phyloP scores from a whole-genome alignment of 2,888 invertebrate genomes.

The Tetheella fluctuosa region DNA sequence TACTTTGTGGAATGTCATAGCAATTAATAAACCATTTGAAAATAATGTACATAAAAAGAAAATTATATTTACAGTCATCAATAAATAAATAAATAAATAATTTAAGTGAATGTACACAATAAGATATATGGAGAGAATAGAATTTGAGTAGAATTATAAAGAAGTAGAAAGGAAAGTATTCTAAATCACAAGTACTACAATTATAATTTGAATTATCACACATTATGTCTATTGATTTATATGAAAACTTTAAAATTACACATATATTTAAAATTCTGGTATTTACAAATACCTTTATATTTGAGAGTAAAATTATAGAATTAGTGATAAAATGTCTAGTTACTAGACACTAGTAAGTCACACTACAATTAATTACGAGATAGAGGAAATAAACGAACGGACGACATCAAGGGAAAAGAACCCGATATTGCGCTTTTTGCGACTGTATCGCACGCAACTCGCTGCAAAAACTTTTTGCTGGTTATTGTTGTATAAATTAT shows the following conservation, averaged over 20 bases:
- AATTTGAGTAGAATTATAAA: conserved; percentile 8
- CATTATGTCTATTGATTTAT: not conserved
- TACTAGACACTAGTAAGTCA: no score
- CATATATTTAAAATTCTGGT: not conserved
- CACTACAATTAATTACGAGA: no score
- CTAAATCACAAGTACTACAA: conserved; percentile 11
- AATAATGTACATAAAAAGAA: not conserved
- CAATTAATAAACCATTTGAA: conserved; percentile 12
- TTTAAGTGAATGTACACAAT: conserved; percentile 8
- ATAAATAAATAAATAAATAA: conserved; percentile 10
- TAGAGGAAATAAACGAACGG: no score
- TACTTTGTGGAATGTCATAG: conserved; percentile 12
- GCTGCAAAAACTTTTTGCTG: not conserved
- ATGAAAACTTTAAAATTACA: conserved; percentile 3
- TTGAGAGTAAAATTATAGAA: not conserved
- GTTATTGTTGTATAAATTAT: not conserved
- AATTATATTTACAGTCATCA: conserved; percentile 20
- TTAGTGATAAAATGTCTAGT: not conserved
- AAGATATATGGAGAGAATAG: conserved; percentile 4
- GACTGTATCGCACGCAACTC: no score
- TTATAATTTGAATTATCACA: not conserved
- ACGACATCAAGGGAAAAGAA: no score
- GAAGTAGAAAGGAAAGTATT: not conserved
- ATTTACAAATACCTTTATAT: not conserved
- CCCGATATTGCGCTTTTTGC: no score